Percentiles rank a stretch among this genome's conserved stretches.
These are phyloP conservation scores for Cataglyphis albicans DNA, from an alignment of 2,888 invertebrate genomes.

Conservation along the genomic window DNA sequence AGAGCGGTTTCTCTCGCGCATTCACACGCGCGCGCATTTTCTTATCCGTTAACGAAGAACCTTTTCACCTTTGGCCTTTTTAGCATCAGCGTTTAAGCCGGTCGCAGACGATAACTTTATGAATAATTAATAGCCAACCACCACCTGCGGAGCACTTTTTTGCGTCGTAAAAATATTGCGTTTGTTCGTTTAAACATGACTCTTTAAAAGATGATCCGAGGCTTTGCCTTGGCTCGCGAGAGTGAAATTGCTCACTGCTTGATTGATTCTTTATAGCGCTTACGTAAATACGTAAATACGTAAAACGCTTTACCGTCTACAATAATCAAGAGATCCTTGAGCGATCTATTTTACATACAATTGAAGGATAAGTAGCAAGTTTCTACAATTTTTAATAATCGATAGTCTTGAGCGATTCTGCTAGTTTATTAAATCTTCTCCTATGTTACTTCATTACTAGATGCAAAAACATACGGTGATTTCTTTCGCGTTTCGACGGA, in stretches of 20 bases:
- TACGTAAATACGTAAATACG: conserved; percentile 34
- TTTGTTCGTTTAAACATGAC: conserved; percentile 44
- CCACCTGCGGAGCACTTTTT: conserved; percentile 48
- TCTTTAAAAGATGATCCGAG: conserved; percentile 48
- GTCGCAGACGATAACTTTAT: conserved; percentile 53
- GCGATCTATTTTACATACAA: conserved; percentile 47
- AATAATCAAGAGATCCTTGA: conserved; percentile 39
- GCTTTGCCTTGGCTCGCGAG: conserved; percentile 38
- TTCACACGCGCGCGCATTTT: conserved; percentile 36
- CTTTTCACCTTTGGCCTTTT: conserved; percentile 54
- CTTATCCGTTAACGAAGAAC: conserved; percentile 49
- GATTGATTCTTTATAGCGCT: conserved; percentile 44
- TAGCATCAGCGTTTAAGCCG: conserved; percentile 47
- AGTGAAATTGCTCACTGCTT: conserved; percentile 45
- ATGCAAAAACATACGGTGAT: conserved; percentile 33
- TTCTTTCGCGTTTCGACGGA: conserved; percentile 35
- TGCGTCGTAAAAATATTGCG: conserved; percentile 49
- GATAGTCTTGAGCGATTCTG: conserved; percentile 18
- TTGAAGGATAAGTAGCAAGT: conserved; percentile 39
- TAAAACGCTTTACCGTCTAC: conserved; percentile 37
- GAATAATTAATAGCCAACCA: conserved; percentile 53
- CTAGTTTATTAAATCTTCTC: conserved; percentile 21
- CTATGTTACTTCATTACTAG: not conserved
- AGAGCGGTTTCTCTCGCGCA: conserved; percentile 13
- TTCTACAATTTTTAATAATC: conserved; percentile 20